phyloP scores from a whole-genome alignment of 2,113 vertebrate genomes.

The Syrmaticus mikado region DNA sequence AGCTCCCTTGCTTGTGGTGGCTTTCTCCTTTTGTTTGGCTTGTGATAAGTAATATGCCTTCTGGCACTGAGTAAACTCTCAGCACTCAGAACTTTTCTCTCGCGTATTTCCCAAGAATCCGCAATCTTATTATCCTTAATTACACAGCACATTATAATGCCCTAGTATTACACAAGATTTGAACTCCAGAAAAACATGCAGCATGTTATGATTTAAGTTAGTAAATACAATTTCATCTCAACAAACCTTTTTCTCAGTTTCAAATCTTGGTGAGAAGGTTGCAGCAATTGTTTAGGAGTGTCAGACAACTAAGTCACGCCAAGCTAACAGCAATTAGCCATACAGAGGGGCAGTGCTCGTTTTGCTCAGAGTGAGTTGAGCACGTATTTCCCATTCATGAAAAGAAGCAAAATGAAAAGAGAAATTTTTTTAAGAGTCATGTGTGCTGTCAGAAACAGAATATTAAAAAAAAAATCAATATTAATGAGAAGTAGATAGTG shows the following conservation, averaged over 20 bases:
- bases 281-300: neutral
- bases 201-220: neutral
- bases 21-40: neutral
- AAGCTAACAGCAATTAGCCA: neutral
- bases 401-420: neutral
- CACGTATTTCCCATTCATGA: neutral
- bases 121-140: neutral
- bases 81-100: neutral
- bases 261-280: neutral
- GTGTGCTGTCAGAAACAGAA: constrained; percentile 23
- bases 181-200: neutral
- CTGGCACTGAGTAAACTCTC: neutral
- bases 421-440: neutral
- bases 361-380: neutral
- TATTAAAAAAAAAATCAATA: constrained; percentile 29
- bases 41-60: neutral
- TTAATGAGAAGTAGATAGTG: constrained; percentile 35
- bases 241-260: neutral
- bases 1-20: accelerated
- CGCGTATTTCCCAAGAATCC: neutral
- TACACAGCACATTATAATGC: neutral
- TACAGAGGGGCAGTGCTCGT: neutral
- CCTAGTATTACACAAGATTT: neutral
- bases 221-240: neutral
- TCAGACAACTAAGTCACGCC: neutral